Conservation (phyloP, 2,888 invertebrate genomes). For the Hypena proboscidalis region DNA sequence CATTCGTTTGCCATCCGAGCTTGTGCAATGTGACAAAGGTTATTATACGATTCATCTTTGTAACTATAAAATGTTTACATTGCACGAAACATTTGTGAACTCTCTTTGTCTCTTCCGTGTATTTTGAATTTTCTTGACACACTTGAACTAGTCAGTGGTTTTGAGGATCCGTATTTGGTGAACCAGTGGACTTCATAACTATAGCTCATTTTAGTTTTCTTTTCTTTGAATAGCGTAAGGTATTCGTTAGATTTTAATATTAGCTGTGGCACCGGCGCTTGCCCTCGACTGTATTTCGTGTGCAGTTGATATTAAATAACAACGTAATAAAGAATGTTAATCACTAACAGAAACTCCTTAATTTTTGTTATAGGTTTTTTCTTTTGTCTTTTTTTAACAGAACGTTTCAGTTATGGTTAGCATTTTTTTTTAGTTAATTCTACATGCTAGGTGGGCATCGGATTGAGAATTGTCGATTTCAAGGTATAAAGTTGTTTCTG, state of each 20-base stretch:
- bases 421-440: constrained; percentile 63
- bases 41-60: constrained; percentile 23
- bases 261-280: constrained; percentile 39
- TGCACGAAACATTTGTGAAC: constrained; percentile 43
- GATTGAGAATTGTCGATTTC: constrained; percentile 32
- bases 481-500: not conserved
- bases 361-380: constrained; percentile 29
- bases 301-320: constrained; percentile 60
- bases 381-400: constrained; percentile 16
- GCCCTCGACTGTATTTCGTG: constrained; percentile 31
- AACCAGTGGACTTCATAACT: constrained; percentile 64
- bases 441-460: constrained; percentile 54
- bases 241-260: constrained; percentile 56
- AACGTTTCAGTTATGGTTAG: constrained; percentile 58
- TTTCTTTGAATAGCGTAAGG: constrained; percentile 52
- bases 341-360: constrained; percentile 46
- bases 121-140: constrained; percentile 49
- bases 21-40: constrained; percentile 42
- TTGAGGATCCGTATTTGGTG: constrained; percentile 61
- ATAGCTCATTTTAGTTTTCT: constrained; percentile 65
- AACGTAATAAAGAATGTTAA: constrained; percentile 54
- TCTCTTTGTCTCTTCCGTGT: constrained; percentile 31
- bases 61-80: constrained; percentile 28
- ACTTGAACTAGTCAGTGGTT: constrained; percentile 75
- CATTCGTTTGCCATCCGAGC: constrained; percentile 46